These are phyloP conservation scores for Drosophila barbarae DNA, from an alignment of 2,888 invertebrate genomes.

Conservation along the genomic window DNA sequence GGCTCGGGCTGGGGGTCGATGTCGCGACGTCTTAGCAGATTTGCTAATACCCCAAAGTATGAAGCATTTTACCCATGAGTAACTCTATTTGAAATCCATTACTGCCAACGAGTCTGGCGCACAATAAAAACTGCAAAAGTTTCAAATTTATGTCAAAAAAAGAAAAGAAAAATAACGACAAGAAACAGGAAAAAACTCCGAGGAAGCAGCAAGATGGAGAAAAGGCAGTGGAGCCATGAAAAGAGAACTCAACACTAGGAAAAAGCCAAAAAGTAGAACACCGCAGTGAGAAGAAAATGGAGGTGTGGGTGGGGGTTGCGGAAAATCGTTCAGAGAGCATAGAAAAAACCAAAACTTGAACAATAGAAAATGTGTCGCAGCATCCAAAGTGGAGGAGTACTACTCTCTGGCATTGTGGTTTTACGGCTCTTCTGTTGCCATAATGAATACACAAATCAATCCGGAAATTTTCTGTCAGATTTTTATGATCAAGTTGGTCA, in stretches of 20 bases:
- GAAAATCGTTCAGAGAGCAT: conserved; percentile 18
- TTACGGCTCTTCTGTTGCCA: conserved; percentile 15
- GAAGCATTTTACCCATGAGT: conserved; percentile 75
- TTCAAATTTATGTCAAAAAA: conserved; percentile 72
- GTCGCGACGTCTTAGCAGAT: conserved; percentile 56
- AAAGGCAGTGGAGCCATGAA: conserved; percentile 52
- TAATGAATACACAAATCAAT: conserved; percentile 37
- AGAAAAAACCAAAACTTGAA: conserved; percentile 56
- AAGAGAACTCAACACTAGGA: conserved; percentile 62
- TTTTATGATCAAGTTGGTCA: conserved; percentile 43
- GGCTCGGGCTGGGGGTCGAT: background rate
- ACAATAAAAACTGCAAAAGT: conserved; percentile 73
- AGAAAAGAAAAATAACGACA: conserved; percentile 43
- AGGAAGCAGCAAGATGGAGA: conserved; percentile 26
- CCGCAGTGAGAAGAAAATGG: conserved; percentile 25
- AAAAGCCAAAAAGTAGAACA: conserved; percentile 66
- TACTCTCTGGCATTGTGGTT: conserved; percentile 13
- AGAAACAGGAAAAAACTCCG: conserved; percentile 2
- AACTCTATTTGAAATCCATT: conserved; percentile 75
- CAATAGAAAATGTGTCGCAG: conserved; percentile 66
- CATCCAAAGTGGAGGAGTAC: conserved; percentile 32
- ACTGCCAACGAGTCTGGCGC: conserved; percentile 70
- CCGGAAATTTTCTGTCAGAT: conserved; percentile 20
- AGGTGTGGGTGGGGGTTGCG: background rate
- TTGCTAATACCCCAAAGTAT: conserved; percentile 75